phyloP scores from a whole-genome alignment of 1,140 invertebrate species.

The Atopsyche davidsoni region DNA sequence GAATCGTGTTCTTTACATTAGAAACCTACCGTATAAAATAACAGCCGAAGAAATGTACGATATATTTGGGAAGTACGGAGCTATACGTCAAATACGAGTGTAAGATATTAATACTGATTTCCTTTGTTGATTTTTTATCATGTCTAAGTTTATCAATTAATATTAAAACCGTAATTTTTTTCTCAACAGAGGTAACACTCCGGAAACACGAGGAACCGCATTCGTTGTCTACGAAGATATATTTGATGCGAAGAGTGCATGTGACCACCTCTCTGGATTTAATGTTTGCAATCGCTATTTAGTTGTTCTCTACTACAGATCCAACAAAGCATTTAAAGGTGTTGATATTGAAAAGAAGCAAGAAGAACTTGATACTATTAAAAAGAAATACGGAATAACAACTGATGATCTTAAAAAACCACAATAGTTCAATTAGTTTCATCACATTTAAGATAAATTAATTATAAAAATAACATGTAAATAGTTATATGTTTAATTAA shows the following conservation, averaged over 20 bases:
- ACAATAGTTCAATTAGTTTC: background rate
- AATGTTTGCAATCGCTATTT: slow-evolving; percentile 98
- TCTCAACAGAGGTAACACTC: slow-evolving; percentile 82
- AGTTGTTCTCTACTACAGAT: slow-evolving; percentile 95
- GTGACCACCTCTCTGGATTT: slow-evolving; percentile 97
- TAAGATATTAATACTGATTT: slow-evolving; percentile 54
- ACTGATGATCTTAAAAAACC: slow-evolving; percentile 46
- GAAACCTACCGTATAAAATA: slow-evolving; percentile 98
- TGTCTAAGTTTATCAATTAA: slow-evolving; percentile 12
- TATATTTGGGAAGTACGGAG: slow-evolving; percentile 99
- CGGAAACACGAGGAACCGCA: slow-evolving; percentile 95
- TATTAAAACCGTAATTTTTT: slow-evolving; percentile 19
- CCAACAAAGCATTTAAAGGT: slow-evolving; percentile 92
- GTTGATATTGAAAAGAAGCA: slow-evolving; percentile 95
- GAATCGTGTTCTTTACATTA: slow-evolving; percentile 93
- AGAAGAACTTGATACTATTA: slow-evolving; percentile 94
- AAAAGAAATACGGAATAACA: slow-evolving; percentile 82
- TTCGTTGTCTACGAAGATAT: slow-evolving; percentile 99
- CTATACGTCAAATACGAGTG: slow-evolving; percentile 97
- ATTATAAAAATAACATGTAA: too few species aligned
- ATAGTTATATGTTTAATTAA: too few species aligned
- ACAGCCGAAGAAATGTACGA: slow-evolving; percentile 99
- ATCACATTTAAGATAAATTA: background rate
- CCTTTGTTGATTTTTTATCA: slow-evolving; percentile 7
- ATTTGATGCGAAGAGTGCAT: slow-evolving; percentile 99